Conservation (phyloP, 2,797 vertebrate species). For the Girardinus metallicus region DNA sequence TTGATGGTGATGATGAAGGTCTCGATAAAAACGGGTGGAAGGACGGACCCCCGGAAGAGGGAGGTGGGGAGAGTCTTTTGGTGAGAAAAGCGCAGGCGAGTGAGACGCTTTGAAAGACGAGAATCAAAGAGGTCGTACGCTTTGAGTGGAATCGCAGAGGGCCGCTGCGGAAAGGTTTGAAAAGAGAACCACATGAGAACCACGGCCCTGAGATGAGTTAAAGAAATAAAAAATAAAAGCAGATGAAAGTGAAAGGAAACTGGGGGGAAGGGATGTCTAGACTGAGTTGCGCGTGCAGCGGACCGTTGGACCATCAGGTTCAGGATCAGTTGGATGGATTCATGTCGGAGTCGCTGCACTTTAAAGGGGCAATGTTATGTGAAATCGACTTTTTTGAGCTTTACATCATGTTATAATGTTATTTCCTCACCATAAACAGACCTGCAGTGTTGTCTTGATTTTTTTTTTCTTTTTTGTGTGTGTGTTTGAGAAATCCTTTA, state of each 20-base stretch:
- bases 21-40: conserved; percentile 22
- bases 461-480: no score
- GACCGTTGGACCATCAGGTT: conserved; percentile 7
- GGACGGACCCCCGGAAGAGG: conserved; percentile 16
- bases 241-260: conserved; percentile 37
- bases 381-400: no score
- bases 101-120: not conserved
- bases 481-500: no score
- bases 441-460: no score
- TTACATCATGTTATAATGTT: no score
- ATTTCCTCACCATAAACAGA: no score
- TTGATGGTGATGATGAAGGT: conserved; percentile 16
- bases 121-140: conserved; percentile 29
- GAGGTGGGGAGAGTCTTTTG: conserved; percentile 3
- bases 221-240: conserved; percentile 2
- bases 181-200: conserved; percentile 24
- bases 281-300: not conserved
- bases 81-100: conserved; percentile 2
- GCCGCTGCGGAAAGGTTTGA: conserved; percentile 25
- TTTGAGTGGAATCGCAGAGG: conserved; percentile 22
- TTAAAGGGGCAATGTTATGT: not conserved
- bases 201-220: conserved; percentile 12
- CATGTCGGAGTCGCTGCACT: conserved; percentile 5
- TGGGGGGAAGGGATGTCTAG: conserved; percentile 8
- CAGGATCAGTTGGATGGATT: not conserved